Evolutionary conservation across 2,113 vertebrate genomes (phyloP).

Genomic region (Probosciger aterrimus): DNA sequence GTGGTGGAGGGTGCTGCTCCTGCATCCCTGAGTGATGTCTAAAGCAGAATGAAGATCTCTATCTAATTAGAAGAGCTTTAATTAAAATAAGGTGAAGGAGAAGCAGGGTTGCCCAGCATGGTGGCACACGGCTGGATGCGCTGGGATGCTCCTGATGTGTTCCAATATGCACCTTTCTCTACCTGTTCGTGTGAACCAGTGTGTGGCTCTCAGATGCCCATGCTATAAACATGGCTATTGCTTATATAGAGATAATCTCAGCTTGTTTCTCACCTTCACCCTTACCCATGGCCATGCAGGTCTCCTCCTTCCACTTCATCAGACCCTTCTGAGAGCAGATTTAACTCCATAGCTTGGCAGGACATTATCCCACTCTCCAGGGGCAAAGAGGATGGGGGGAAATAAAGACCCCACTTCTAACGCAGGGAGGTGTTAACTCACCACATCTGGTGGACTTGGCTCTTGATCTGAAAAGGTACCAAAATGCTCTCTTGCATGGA

Average conservation of each 20-base stretch:
- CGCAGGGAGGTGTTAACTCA: background rate
- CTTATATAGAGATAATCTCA: background rate
- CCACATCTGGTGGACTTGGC: background rate
- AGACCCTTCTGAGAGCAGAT: background rate
- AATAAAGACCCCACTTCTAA: background rate
- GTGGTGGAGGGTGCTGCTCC: background rate
- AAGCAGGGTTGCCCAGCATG: background rate
- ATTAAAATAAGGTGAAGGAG: background rate
- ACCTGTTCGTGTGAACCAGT: background rate
- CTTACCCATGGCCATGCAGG: background rate
- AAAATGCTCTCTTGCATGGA: background rate
- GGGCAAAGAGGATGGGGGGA: background rate
- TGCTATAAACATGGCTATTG: background rate
- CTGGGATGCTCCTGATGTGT: background rate
- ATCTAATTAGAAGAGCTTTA: background rate
- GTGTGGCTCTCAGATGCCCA: background rate
- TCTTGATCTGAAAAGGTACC: background rate
- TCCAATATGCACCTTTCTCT: background rate
- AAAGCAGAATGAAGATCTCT: background rate
- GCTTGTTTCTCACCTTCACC: background rate
- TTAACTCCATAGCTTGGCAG: background rate
- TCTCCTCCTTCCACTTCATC: background rate
- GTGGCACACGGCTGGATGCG: background rate
- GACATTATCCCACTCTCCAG: background rate
- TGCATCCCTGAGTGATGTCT: background rate